phyloP scores from a whole-genome alignment of 2,888 invertebrate species.

The Diloba caeruleocephala region DNA sequence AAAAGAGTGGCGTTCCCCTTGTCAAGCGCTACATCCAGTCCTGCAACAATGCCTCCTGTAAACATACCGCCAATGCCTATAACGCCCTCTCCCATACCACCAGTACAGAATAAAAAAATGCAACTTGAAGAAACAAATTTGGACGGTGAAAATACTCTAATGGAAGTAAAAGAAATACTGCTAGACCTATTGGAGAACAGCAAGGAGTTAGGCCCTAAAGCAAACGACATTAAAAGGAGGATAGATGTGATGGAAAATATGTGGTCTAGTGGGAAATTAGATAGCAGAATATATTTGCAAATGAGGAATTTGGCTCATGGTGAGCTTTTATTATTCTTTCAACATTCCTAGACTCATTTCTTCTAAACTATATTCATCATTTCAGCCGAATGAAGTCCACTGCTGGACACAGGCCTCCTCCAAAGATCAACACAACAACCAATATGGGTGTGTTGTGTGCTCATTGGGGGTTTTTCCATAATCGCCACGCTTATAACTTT shows the following conservation, averaged over 20 bases:
- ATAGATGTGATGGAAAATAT: slow-evolving; percentile 87
- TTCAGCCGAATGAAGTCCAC: too few relatives aligned
- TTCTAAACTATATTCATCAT: too few relatives aligned
- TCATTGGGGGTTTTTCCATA: too few relatives aligned
- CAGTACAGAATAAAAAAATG: slow-evolving; percentile 33
- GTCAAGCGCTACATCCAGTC: slow-evolving; percentile 62
- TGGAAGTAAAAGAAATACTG: slow-evolving; percentile 75
- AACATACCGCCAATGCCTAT: slow-evolving; percentile 72
- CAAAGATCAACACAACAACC: too few relatives aligned
- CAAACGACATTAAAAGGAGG: slow-evolving; percentile 87
- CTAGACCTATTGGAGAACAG: slow-evolving; percentile 72
- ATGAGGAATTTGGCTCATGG: slow-evolving; percentile 88
- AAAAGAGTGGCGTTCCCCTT: slow-evolving; percentile 88
- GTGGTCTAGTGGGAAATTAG: slow-evolving; percentile 89
- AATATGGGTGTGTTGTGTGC: too few relatives aligned
- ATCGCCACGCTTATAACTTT: too few relatives aligned
- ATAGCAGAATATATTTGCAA: slow-evolving; percentile 78
- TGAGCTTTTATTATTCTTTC: slow-evolving; percentile 62
- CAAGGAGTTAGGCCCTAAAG: slow-evolving; percentile 78
- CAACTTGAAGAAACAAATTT: slow-evolving; percentile 55
- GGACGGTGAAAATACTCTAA: slow-evolving; percentile 70
- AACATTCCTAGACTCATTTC: too few relatives aligned
- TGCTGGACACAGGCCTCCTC: too few relatives aligned
- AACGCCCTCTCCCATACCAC: slow-evolving; percentile 52
- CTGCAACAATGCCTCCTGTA: slow-evolving; percentile 51